Evolutionary conservation across 2,113 vertebrate species (phyloP).

Genomic region (Cyanoderma ruficeps): DNA sequence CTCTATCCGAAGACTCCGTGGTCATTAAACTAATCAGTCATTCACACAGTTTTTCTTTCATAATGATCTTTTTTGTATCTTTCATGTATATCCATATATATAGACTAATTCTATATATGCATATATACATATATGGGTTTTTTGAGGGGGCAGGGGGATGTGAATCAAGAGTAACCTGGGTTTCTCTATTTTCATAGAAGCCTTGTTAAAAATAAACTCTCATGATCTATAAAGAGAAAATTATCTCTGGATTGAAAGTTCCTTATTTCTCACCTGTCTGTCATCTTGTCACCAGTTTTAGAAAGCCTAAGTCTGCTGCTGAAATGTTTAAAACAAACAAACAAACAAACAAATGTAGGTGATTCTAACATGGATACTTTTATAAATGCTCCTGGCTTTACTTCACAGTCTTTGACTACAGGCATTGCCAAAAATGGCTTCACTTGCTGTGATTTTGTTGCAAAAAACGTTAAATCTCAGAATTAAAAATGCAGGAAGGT

Average conservation of each 20-base stretch:
- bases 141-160: rapidly evolving
- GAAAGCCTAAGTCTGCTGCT: not conserved
- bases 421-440: not conserved
- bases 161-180: not conserved
- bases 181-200: not conserved
- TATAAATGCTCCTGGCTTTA: not conserved
- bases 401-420: not conserved
- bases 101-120: not conserved
- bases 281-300: not conserved
- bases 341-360: not conserved
- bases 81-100: not conserved
- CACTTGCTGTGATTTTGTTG: not conserved
- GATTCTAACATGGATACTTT: not conserved
- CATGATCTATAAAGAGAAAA: not conserved
- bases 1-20: not conserved
- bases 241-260: not conserved
- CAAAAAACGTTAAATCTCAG: not conserved
- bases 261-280: not conserved
- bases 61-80: not conserved
- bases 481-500: not conserved
- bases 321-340: not conserved
- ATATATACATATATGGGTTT: not conserved
- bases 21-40: not conserved
- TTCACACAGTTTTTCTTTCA: not conserved
- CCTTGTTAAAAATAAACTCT: not conserved